These are phyloP conservation scores for Clarias fuscus DNA, from an alignment of 2,797 vertebrate species.

Conservation along the genomic window DNA sequence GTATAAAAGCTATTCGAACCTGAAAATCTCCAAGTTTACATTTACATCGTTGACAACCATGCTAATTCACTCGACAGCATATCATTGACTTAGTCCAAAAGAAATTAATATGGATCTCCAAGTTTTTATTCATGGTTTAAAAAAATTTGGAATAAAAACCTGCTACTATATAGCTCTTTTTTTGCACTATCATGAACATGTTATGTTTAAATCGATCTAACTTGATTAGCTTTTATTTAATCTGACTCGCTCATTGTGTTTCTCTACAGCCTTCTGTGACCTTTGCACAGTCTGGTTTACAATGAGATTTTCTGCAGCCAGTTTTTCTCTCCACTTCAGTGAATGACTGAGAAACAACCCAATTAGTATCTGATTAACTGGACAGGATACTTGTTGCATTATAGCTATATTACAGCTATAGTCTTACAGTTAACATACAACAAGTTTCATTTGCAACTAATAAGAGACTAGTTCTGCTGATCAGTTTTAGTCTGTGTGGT, in stretches of 20 bases:
- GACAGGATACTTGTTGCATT: background rate
- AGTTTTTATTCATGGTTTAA: background rate
- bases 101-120: background rate
- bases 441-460: background rate
- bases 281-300: constrained; percentile 53
- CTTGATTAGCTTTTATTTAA: constrained; percentile 65
- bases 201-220: constrained; percentile 30
- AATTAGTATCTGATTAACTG: constrained; percentile 5
- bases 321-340: constrained; percentile 12
- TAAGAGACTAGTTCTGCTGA: background rate
- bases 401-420: too few relatives aligned
- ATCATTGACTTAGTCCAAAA: background rate
- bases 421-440: background rate
- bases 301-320: background rate
- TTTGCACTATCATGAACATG: background rate
- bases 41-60: background rate
- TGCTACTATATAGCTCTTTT: background rate
- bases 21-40: background rate
- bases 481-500: background rate
- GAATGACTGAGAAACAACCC: constrained; percentile 11
- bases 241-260: constrained; percentile 69
- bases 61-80: background rate
- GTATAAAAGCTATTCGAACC: background rate
- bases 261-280: constrained; percentile 68
- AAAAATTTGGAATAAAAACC: background rate